phyloP scores from a whole-genome alignment of 2,888 invertebrate genomes.

The Crematogaster levior region DNA sequence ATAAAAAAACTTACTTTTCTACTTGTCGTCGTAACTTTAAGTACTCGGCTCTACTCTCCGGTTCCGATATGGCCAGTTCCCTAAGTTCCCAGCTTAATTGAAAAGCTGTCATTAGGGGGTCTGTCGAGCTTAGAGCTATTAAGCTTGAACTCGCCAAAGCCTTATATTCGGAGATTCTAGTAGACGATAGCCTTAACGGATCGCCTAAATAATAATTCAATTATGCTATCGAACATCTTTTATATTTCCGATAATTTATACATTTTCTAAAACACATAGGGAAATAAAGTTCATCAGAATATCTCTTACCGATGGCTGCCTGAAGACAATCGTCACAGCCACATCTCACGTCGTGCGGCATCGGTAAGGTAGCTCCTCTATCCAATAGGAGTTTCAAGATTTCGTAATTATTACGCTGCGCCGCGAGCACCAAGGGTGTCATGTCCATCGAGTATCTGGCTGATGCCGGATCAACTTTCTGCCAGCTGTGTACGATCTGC shows the following conservation, averaged over 20 bases:
- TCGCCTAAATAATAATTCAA: slow-evolving; percentile 84
- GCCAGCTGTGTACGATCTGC: slow-evolving; percentile 91
- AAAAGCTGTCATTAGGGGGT: slow-evolving; percentile 97
- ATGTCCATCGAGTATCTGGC: slow-evolving; percentile 97
- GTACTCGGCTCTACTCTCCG: slow-evolving; percentile 97
- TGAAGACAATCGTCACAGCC: slow-evolving; percentile 95
- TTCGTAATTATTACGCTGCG: slow-evolving; percentile 98
- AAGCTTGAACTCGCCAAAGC: slow-evolving; percentile 97
- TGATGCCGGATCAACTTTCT: slow-evolving; percentile 92
- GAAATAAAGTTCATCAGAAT: not conserved
- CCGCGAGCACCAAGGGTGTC: slow-evolving; percentile 96
- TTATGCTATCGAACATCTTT: not conserved
- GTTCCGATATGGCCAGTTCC: slow-evolving; percentile 95
- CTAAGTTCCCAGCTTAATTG: slow-evolving; percentile 97
- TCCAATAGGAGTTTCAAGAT: slow-evolving; percentile 97
- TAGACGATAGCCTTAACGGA: slow-evolving; percentile 93
- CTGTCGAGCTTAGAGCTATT: slow-evolving; percentile 96
- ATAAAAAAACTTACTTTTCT: slow-evolving; percentile 87
- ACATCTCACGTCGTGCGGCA: slow-evolving; percentile 96
- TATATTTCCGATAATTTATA: not conserved
- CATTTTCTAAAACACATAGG: not conserved
- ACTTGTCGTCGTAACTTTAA: slow-evolving; percentile 93
- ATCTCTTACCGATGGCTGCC: slow-evolving; percentile 87
- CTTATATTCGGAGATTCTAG: slow-evolving; percentile 96
- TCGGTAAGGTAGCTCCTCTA: slow-evolving; percentile 95